These are phyloP conservation scores for Melanotaenia boesemani DNA, from an alignment of 2,797 vertebrate genomes.

Conservation along the genomic window DNA sequence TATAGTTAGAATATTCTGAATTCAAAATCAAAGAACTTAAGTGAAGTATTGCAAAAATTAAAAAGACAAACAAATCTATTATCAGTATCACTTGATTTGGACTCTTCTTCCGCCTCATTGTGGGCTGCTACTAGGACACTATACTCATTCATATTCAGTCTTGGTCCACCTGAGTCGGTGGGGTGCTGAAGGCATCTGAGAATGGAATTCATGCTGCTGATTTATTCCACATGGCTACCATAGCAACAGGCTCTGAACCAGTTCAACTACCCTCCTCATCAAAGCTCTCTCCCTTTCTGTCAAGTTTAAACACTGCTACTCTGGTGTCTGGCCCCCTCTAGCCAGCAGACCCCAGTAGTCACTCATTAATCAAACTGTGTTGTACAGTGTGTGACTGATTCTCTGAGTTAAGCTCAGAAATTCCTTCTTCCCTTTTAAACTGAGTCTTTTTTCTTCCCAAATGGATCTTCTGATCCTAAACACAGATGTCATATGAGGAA, in stretches of 20 bases:
- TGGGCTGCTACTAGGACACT: slow-evolving; percentile 21
- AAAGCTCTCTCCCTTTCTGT: slow-evolving; percentile 53
- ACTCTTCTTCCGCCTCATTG: slow-evolving; percentile 9
- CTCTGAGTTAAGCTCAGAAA: slow-evolving; percentile 19
- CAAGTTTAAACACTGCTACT: slow-evolving; percentile 48
- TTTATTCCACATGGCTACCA: slow-evolving; percentile 81
- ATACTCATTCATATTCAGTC: slow-evolving; percentile 69
- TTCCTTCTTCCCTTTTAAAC: background rate
- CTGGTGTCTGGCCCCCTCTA: slow-evolving; percentile 36
- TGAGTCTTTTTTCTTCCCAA: slow-evolving; percentile 11
- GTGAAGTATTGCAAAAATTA: too few species aligned
- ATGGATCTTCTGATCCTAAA: slow-evolving; percentile 16
- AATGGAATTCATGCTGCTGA: slow-evolving; percentile 70
- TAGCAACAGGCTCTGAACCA: slow-evolving; percentile 79
- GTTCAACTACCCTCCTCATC: slow-evolving; percentile 62
- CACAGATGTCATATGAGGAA: slow-evolving; percentile 13
- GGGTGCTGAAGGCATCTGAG: slow-evolving; percentile 73
- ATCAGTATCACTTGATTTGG: background rate
- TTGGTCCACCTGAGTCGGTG: slow-evolving; percentile 65
- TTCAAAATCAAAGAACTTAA: background rate
- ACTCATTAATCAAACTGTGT: slow-evolving; percentile 27
- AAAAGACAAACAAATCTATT: background rate
- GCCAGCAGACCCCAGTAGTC: slow-evolving; percentile 24
- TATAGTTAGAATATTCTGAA: background rate
- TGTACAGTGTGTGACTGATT: slow-evolving; percentile 11